These are phyloP conservation scores for Tipula unca DNA, from an alignment of 2,888 invertebrate species.

Conservation along the genomic window DNA sequence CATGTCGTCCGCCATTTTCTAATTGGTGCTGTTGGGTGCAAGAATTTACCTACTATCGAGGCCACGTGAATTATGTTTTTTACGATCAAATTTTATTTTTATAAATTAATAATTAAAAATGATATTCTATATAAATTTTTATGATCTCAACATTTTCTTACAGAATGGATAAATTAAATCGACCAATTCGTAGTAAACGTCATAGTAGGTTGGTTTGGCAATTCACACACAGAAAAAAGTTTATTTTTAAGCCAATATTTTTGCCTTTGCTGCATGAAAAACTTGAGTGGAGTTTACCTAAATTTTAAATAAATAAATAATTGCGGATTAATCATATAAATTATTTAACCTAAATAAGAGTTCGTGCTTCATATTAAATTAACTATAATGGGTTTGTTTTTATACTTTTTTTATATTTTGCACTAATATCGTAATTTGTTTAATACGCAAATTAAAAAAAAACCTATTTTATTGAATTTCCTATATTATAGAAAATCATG, in stretches of 20 bases:
- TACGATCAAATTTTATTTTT: background rate
- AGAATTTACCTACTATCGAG: background rate
- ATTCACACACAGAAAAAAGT: background rate
- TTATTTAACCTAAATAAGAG: background rate
- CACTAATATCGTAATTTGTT: background rate
- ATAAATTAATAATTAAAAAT: background rate
- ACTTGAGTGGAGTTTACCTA: background rate
- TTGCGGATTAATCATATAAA: background rate
- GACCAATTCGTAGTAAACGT: constrained; percentile 62
- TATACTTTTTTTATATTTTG: background rate
- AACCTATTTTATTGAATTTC: background rate
- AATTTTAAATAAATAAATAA: background rate
- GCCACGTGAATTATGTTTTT: background rate
- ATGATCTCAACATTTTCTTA: background rate
- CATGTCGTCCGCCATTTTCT: background rate
- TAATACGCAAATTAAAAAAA: background rate
- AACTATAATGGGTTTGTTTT: constrained; percentile 1
- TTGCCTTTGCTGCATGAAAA: background rate
- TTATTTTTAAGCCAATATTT: constrained; percentile 1
- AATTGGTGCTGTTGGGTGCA: background rate
- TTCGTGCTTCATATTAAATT: background rate
- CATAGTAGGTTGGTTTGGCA: constrained; percentile 54
- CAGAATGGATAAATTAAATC: constrained; percentile 42
- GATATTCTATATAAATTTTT: background rate
- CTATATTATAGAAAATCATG: constrained; percentile 34